Percentiles rank a stretch among this genome's conserved stretches.
Evolutionary conservation across 23 tunicate genomes (phyloP).

Genomic region (Oikopleura albicans): DNA sequence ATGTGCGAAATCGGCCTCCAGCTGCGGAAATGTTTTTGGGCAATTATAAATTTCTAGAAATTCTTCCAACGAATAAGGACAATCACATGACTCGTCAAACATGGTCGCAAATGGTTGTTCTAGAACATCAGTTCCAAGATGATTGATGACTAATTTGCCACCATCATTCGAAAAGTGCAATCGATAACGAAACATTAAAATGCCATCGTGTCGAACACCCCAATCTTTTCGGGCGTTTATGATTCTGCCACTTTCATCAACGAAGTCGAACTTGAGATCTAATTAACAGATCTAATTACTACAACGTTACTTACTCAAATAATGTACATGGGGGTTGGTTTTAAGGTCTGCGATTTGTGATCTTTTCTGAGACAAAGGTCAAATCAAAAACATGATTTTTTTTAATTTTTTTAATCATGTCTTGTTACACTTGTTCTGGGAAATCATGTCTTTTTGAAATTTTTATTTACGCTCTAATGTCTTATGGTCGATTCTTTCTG

Average conservation of each 20-base stretch:
- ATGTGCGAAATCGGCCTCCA: not conserved
- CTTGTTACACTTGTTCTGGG: too few species aligned
- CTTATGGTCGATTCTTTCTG: too few species aligned
- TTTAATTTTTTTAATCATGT: too few species aligned
- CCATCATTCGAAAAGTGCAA: not conserved
- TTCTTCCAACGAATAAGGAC: not conserved
- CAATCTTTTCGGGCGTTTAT: not conserved
- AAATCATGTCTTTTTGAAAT: too few species aligned
- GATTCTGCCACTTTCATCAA: not conserved
- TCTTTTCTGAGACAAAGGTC: too few species aligned
- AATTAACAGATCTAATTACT: too few species aligned
- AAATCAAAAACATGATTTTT: too few species aligned
- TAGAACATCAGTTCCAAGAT: not conserved
- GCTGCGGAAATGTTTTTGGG: not conserved
- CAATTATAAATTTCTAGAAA: not conserved
- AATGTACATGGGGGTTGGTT: too few species aligned
- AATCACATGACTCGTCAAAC: not conserved
- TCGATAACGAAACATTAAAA: not conserved
- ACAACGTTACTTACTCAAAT: too few species aligned
- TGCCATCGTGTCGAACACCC: conserved; percentile 1
- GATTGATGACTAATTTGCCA: not conserved
- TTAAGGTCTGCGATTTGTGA: too few species aligned
- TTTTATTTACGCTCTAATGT: too few species aligned
- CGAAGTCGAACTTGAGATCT: not conserved
- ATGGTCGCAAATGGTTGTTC: not conserved